A percentile compares a stretch with the other conserved stretches of the same genome.
These are phyloP conservation scores for Lutraria rhynchaena DNA, from an alignment of 1,140 invertebrate genomes.

Conservation along the genomic window DNA sequence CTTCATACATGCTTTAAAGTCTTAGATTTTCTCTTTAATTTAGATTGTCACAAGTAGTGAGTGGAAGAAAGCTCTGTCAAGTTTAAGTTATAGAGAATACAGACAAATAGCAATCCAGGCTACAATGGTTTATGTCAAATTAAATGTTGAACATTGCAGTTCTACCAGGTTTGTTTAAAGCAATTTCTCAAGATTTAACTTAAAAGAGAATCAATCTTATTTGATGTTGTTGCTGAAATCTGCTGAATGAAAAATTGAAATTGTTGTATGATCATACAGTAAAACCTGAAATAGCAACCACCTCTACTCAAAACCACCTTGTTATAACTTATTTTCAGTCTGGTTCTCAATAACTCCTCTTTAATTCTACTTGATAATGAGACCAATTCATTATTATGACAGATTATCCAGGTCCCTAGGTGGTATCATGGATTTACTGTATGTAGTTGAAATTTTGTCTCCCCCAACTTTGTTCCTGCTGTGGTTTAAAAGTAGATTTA, in stretches of 20 bases:
- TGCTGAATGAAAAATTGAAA: neutral
- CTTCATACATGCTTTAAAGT: neutral
- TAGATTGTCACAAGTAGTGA: constrained; percentile 50
- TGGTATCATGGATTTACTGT: neutral
- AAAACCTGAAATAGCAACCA: neutral
- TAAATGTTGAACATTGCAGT: constrained; percentile 4
- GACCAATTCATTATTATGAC: too few relatives aligned
- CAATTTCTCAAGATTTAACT: too few relatives aligned
- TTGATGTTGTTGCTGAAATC: neutral
- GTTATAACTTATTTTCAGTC: neutral
- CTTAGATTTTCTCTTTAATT: neutral
- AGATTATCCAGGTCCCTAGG: neutral
- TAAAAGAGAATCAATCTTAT: too few relatives aligned
- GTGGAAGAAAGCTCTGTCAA: constrained; percentile 28
- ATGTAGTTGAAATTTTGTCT: too few relatives aligned
- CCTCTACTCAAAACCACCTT: neutral
- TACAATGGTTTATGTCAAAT: constrained; percentile 26
- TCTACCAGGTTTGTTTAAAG: neutral
- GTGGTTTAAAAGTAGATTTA: too few relatives aligned
- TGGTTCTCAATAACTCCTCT: too few relatives aligned
- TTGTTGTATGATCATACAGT: too few relatives aligned
- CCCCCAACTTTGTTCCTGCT: too few relatives aligned
- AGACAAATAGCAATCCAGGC: constrained; percentile 42
- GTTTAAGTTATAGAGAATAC: constrained; percentile 40
- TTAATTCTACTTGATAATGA: too few relatives aligned